phyloP scores from a whole-genome alignment of 1,140 invertebrate species.

The Thalassaphorura encarpata region DNA sequence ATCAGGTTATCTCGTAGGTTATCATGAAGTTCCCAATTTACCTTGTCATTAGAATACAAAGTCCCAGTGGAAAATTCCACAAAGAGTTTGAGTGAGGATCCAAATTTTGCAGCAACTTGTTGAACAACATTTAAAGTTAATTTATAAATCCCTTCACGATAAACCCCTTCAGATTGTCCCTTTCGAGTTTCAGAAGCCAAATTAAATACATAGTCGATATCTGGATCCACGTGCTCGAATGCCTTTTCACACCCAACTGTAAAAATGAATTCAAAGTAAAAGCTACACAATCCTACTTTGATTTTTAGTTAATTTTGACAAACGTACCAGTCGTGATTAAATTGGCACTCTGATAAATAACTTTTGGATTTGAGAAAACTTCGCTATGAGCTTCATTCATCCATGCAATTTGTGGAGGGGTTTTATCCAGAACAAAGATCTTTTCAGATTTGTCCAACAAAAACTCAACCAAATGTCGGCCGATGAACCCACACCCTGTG shows the following conservation, averaged over 20 bases:
- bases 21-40: too few species aligned
- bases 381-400: slow-evolving; percentile 61
- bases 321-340: slow-evolving; percentile 69
- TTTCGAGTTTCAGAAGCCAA: slow-evolving; percentile 81
- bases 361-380: slow-evolving; percentile 54
- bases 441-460: slow-evolving; percentile 66
- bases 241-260: slow-evolving; percentile 65
- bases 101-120: slow-evolving; percentile 41
- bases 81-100: slow-evolving; percentile 47
- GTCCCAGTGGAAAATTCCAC: slow-evolving; percentile 77
- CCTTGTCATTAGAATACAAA: slow-evolving; percentile 68
- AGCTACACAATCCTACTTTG: not conserved
- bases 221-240: slow-evolving; percentile 49
- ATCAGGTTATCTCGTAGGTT: too few species aligned
- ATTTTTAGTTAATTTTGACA: too few species aligned
- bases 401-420: slow-evolving; percentile 82
- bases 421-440: slow-evolving; percentile 77
- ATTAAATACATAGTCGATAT: slow-evolving; percentile 73
- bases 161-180: slow-evolving; percentile 76
- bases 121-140: slow-evolving; percentile 64
- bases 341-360: slow-evolving; percentile 86
- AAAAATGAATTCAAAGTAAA: slow-evolving; percentile 19
- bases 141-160: slow-evolving; percentile 77
- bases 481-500: slow-evolving; percentile 83
- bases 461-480: slow-evolving; percentile 72